Conservation (phyloP, 53 echinoderm and acorn worm species). For the Antedon mediterranea region DNA sequence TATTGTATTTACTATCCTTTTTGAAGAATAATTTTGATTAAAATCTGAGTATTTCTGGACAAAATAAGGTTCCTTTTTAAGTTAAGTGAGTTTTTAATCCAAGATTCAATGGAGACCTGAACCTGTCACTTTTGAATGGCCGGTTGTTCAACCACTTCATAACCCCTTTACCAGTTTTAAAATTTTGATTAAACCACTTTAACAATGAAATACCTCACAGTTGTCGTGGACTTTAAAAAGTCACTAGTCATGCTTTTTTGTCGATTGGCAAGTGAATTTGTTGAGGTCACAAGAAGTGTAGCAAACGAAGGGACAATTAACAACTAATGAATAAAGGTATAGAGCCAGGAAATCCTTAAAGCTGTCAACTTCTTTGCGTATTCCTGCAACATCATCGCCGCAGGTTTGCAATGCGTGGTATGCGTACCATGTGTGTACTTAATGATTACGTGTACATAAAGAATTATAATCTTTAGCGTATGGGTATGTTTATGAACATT, state of each 20-base stretch:
- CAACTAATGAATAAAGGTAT: background rate
- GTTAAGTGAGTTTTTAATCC: too few species aligned
- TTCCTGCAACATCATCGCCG: background rate
- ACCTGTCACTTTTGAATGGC: too few species aligned
- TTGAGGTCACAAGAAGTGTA: background rate
- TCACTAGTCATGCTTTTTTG: background rate
- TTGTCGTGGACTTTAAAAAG: background rate
- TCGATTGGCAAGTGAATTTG: background rate
- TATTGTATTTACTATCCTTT: too few species aligned
- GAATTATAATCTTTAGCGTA: background rate
- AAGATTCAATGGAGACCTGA: too few species aligned
- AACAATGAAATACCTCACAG: background rate
- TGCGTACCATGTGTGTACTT: background rate
- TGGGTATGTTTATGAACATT: background rate
- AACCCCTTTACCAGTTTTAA: background rate
- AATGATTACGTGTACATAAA: background rate
- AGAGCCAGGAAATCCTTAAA: background rate
- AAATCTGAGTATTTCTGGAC: too few species aligned
- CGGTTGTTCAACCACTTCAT: background rate
- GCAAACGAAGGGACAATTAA: background rate
- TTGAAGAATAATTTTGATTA: too few species aligned
- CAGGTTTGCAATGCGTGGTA: background rate
- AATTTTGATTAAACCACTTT: background rate
- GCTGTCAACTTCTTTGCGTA: background rate
- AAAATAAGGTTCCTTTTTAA: too few species aligned